A percentile compares a stretch with the other conserved stretches of the same genome.
Evolutionary conservation across 2,888 invertebrate genomes (phyloP).

Genomic region (Orthosia gothica): DNA sequence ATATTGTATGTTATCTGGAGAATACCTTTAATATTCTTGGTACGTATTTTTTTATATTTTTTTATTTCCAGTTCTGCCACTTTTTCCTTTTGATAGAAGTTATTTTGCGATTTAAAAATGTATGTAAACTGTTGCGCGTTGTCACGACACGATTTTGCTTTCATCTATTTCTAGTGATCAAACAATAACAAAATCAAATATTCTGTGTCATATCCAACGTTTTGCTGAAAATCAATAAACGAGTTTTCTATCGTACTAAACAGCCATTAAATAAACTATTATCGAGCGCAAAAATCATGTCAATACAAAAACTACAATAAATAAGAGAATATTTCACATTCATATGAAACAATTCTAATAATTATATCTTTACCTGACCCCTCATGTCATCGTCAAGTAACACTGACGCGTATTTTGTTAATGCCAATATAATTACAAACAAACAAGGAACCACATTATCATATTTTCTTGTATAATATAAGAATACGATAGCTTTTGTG

Average conservation of each 20-base stretch:
- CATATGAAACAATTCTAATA: constrained; percentile 7
- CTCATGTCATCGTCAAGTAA: constrained; percentile 51
- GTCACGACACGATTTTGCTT: too few relatives aligned
- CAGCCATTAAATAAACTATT: constrained; percentile 6
- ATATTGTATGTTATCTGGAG: too few relatives aligned
- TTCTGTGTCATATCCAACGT: not conserved
- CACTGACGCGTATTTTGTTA: constrained; percentile 54
- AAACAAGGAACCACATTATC: not conserved
- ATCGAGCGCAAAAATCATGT: constrained; percentile 15
- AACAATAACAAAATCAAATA: too few relatives aligned
- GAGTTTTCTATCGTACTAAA: not conserved
- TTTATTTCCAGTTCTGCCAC: too few relatives aligned
- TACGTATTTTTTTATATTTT: too few relatives aligned
- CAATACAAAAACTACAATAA: constrained; percentile 33
- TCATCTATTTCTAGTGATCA: too few relatives aligned
- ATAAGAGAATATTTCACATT: constrained; percentile 48
- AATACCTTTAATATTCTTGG: too few relatives aligned
- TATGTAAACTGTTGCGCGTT: too few relatives aligned
- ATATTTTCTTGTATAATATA: too few relatives aligned
- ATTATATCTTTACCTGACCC: constrained; percentile 31
- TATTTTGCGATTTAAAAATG: too few relatives aligned
- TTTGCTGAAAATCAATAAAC: not conserved
- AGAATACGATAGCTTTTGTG: not conserved
- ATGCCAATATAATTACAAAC: constrained; percentile 40
- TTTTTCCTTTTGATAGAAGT: too few relatives aligned